Percentiles rank a stretch among this genome's conserved stretches.
Conservation (phyloP, 2,797 vertebrate species). For the Lateolabrax maculatus region DNA sequence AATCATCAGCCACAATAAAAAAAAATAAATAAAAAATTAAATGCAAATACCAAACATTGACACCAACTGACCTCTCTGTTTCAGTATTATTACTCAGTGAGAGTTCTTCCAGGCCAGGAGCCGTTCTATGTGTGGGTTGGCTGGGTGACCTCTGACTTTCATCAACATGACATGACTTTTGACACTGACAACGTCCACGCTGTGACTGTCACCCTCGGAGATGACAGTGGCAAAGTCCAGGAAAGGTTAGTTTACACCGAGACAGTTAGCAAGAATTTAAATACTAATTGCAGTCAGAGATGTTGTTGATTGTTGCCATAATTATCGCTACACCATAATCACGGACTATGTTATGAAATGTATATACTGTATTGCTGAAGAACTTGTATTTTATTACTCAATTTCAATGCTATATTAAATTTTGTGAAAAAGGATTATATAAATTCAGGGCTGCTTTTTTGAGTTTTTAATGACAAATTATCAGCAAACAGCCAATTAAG, state of each 20-base stretch:
- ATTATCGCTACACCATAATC: neutral
- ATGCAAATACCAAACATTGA: conserved; percentile 39
- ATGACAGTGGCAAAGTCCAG: conserved; percentile 95
- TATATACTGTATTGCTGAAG: neutral
- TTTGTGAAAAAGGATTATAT: fast-evolving
- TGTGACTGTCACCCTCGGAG: conserved; percentile 94
- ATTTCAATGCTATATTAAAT: neutral
- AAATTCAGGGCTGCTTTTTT: neutral
- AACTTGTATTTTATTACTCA: neutral
- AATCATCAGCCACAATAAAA: conserved; percentile 13
- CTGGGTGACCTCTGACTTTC: conserved; percentile 96
- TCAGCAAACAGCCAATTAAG: neutral
- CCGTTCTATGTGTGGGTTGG: conserved; percentile 95
- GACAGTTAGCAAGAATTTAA: neutral
- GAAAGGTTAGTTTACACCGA: conserved; percentile 88
- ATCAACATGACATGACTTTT: conserved; percentile 88
- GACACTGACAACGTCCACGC: conserved; percentile 90
- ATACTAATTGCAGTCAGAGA: neutral
- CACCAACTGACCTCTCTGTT: conserved; percentile 48
- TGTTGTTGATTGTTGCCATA: neutral
- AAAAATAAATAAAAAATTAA: neutral
- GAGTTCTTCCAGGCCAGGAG: conserved; percentile 94
- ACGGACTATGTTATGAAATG: neutral
- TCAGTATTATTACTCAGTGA: conserved; percentile 96
- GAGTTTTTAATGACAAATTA: neutral